Percentiles rank a stretch among this genome's conserved stretches.
phyloP scores from a whole-genome alignment of 2,888 invertebrate species.

The Eurytoma californica region DNA sequence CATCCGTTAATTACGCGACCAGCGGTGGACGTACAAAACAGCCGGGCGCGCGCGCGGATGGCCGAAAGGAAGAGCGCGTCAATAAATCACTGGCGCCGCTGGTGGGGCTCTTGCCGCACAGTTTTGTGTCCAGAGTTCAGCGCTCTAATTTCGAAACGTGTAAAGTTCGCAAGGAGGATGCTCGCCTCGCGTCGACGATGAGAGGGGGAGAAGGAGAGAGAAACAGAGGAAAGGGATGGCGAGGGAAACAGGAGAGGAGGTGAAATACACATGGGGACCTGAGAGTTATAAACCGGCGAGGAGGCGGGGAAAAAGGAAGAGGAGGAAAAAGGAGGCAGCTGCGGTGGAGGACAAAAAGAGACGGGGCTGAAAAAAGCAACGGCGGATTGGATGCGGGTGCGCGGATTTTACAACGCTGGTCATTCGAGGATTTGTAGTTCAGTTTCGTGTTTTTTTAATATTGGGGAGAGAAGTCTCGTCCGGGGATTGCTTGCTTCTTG shows the following conservation, averaged over 20 bases:
- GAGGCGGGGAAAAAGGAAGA: too few species aligned
- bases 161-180: slow-evolving; percentile 14
- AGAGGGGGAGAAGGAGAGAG: slow-evolving; percentile 46
- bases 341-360: neutral
- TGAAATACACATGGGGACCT: too few species aligned
- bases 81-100: slow-evolving; percentile 38
- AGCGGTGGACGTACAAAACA: slow-evolving; percentile 13
- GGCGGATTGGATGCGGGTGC: neutral
- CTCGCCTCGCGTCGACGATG: slow-evolving; percentile 4
- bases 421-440: too few species aligned
- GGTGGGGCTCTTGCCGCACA: neutral
- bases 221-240: too few species aligned
- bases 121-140: slow-evolving; percentile 31
- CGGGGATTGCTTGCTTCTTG: too few species aligned
- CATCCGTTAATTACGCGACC: slow-evolving; percentile 40
- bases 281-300: too few species aligned
- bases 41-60: neutral
- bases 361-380: neutral
- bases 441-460: too few species aligned
- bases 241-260: too few species aligned
- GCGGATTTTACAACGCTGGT: too few species aligned
- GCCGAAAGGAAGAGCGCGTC: slow-evolving; percentile 32
- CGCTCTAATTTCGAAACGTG: slow-evolving; percentile 46
- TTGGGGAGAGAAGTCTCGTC: too few species aligned
- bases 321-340: too few species aligned